Evolutionary conservation across 2,797 vertebrate species (phyloP), one percentile per base, ranked within the genome.

Genomic region (Muraenolepis orangiensis): DNA sequence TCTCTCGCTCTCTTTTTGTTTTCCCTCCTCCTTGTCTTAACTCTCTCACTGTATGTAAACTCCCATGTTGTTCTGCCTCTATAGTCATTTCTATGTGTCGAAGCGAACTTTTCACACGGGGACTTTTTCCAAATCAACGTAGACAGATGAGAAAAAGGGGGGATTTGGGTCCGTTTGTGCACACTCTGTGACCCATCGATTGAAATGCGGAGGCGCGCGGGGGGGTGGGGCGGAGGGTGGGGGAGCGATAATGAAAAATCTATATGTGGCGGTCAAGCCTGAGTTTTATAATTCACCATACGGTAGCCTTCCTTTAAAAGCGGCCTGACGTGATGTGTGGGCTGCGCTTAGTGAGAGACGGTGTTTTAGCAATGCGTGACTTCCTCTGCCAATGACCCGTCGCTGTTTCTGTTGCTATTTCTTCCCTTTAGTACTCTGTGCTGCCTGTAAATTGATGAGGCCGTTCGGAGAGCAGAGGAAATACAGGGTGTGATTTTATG

Each of bases 401-500:
- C 46, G 34, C 6, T 57, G 61, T 70, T 64, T 72, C 36, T 72
- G 68, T 74, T 40, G 69, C 77, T 76, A 76, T 23, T 46, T 78
- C 82, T 70, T 74, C 73, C 75, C 78, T 77, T 78, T 71, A 72
- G 69, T 89, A 89, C 91, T 90, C 93, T 87, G 78, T 34, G 86
- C 78, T 81, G 28, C 89, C 91, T 92, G 91, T 92, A 89, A 94
- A 95, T 93, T 91, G 93, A 95, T 94, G 93, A 94, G 91, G 89
- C 94, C 89, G 87, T 92, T 93, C 88, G 85, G 88, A 90, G 89
- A 84, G 82, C 89, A 92, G 92, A 94, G 91, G 93, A 94, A 92
- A 94, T 91, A 92, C 94, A 94, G 95, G 96, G 94, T 95, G 96
- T 95, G 95, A 94, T 95, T 96, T 97, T 96, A 96, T 96, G 96